phyloP scores from a whole-genome alignment of 2,888 invertebrate genomes.

The Heliconius hortense region DNA sequence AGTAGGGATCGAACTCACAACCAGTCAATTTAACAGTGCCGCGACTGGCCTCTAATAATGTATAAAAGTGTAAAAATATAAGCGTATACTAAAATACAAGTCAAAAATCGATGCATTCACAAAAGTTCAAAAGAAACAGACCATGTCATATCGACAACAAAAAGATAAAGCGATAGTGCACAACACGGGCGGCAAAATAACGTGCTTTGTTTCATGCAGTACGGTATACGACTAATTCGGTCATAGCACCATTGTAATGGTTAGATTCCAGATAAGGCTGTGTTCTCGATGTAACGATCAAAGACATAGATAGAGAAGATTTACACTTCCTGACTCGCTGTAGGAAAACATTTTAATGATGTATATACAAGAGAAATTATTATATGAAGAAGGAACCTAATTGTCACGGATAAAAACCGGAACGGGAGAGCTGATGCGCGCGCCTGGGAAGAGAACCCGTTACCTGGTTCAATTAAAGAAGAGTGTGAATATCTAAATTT shows the following conservation, averaged over 20 bases:
- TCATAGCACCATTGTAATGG: slow-evolving; percentile 34
- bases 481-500: slow-evolving; percentile 67
- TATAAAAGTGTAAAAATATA: not conserved
- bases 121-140: slow-evolving; percentile 28
- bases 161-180: slow-evolving; percentile 35
- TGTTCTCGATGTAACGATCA: slow-evolving; percentile 29
- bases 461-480: slow-evolving; percentile 63
- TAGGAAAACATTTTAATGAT: slow-evolving; percentile 5
- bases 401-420: slow-evolving; percentile 34
- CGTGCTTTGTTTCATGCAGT: slow-evolving; percentile 34
- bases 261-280: slow-evolving; percentile 34
- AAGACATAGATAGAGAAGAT: slow-evolving; percentile 28
- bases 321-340: slow-evolving; percentile 13
- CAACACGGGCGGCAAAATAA: slow-evolving; percentile 33
- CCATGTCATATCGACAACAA: slow-evolving; percentile 38
- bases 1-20: too few species aligned
- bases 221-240: slow-evolving; percentile 36
- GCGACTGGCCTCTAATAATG: too few species aligned
- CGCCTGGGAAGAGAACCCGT: slow-evolving; percentile 53
- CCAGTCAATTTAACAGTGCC: too few species aligned
- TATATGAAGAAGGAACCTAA: slow-evolving; percentile 19
- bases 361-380: slow-evolving; percentile 14
- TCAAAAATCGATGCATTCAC: not conserved
- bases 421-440: slow-evolving; percentile 32
- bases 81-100: not conserved